Conservation (phyloP, 2,797 vertebrate species). For the Meriones psammophilus region DNA sequence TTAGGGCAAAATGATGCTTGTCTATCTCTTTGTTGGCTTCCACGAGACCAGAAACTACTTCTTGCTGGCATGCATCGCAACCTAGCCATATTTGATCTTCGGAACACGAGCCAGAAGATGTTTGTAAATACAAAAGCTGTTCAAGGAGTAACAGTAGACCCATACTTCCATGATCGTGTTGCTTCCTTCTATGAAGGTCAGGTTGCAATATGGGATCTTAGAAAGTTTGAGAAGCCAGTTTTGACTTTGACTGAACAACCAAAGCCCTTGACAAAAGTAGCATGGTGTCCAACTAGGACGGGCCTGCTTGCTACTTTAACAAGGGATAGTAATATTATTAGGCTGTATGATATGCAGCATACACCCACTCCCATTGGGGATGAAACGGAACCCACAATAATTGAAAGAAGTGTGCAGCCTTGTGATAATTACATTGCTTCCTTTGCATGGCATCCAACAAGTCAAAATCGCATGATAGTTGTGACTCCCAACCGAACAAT, state of each 20-base stretch:
- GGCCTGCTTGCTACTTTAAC: conserved; percentile 97
- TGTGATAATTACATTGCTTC: conserved; percentile 96
- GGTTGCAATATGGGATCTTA: conserved; percentile 99
- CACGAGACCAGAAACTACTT: conserved; percentile 96
- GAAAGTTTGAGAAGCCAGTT: conserved; percentile 99
- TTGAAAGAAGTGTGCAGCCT: conserved; percentile 98
- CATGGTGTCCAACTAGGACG: conserved; percentile 98
- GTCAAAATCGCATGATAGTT: conserved; percentile 99
- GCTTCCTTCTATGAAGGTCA: conserved; percentile 99
- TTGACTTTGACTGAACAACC: conserved; percentile 97
- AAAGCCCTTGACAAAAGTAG: conserved; percentile 97
- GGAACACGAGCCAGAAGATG: conserved; percentile 98
- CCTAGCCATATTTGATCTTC: conserved; percentile 97
- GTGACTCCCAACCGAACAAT: conserved; percentile 96
- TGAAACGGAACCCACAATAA: conserved; percentile 98
- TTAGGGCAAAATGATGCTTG: conserved; percentile 98
- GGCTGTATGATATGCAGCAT: conserved; percentile 99
- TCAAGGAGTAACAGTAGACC: conserved; percentile 98
- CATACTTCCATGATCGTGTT: conserved; percentile 96
- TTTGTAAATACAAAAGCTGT: conserved; percentile 99
- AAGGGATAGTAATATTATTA: conserved; percentile 97
- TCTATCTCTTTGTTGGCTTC: conserved; percentile 98
- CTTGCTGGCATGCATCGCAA: conserved; percentile 99
- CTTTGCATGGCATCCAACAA: conserved; percentile 98
- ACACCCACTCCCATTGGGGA: conserved; percentile 97